Conservation (phyloP, 1,140 invertebrate genomes). For the Pseudomyrmex gracilis region DNA sequence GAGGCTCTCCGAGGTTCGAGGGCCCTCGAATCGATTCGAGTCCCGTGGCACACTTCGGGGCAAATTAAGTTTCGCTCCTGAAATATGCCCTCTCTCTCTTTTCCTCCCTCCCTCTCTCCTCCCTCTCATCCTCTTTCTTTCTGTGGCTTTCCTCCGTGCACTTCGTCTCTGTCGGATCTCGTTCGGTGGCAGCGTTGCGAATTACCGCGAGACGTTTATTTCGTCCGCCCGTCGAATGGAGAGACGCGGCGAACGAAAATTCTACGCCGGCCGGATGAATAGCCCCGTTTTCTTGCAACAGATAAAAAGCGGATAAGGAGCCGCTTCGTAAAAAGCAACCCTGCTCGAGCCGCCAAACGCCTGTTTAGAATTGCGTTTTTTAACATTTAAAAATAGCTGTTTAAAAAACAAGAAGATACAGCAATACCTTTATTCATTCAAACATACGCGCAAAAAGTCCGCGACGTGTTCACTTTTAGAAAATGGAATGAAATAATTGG, state of each 20-base stretch:
- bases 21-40: conserved; percentile 83
- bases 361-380: conserved; percentile 21
- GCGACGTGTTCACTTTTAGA: conserved; percentile 1
- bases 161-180: conserved; percentile 48
- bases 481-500: conserved; percentile 11
- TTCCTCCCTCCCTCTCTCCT: not conserved
- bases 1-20: conserved; percentile 80
- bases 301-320: conserved; percentile 35
- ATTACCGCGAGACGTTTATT: conserved; percentile 63
- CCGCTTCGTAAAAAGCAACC: conserved; percentile 9
- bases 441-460: not conserved
- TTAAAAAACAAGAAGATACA: conserved; percentile 1
- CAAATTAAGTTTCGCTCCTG: conserved; percentile 84
- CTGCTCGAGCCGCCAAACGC: not conserved
- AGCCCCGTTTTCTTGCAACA: conserved; percentile 13
- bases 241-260: conserved; percentile 38
- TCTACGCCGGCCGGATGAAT: conserved; percentile 36
- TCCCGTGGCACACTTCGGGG: conserved; percentile 82
- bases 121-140: conserved; percentile 4
- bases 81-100: conserved; percentile 74
- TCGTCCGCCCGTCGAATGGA: conserved; percentile 7
- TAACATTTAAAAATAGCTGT: not conserved
- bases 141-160: conserved; percentile 19
- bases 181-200: conserved; percentile 54
- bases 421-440: conserved; percentile 1